A percentile compares a stretch with the other conserved stretches of the same genome.
Evolutionary conservation across 2,797 vertebrate genomes (phyloP).

Genomic region (Hippopotamyrus pictus): DNA sequence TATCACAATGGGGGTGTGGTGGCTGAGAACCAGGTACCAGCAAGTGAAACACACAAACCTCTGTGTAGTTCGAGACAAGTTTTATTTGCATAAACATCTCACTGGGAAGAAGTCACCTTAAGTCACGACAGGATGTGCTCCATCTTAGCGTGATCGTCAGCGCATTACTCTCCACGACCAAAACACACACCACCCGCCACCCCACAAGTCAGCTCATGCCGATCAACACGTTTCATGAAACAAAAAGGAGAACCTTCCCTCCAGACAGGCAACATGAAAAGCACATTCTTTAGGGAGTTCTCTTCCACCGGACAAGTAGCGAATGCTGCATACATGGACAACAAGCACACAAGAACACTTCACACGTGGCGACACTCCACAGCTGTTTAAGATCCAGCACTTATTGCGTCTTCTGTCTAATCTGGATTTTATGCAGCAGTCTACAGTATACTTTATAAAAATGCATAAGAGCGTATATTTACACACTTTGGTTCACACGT

Average conservation of each 20-base stretch:
- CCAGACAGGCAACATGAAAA: slow-evolving; percentile 30
- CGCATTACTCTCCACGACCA: slow-evolving; percentile 46
- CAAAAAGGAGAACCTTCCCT: slow-evolving; percentile 30
- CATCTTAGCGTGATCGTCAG: slow-evolving; percentile 45
- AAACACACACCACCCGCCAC: slow-evolving; percentile 44
- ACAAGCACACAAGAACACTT: slow-evolving; percentile 57
- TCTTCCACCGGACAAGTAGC: slow-evolving; percentile 47
- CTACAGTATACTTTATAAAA: slow-evolving; percentile 54
- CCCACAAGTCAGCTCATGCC: slow-evolving; percentile 29
- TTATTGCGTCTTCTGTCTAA: slow-evolving; percentile 54
- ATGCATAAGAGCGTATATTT: slow-evolving; percentile 65
- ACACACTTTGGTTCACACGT: slow-evolving; percentile 81
- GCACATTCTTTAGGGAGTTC: slow-evolving; percentile 59
- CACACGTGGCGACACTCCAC: slow-evolving; percentile 61
- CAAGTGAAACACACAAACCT: slow-evolving; percentile 10
- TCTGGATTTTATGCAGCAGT: slow-evolving; percentile 52
- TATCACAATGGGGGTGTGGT: not conserved
- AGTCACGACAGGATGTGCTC: slow-evolving; percentile 56
- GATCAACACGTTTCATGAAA: slow-evolving; percentile 36
- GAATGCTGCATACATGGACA: slow-evolving; percentile 55
- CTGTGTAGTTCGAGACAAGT: slow-evolving; percentile 54
- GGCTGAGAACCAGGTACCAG: not conserved
- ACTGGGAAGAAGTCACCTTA: slow-evolving; percentile 50
- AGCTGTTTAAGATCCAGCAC: slow-evolving; percentile 64
- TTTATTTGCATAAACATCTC: slow-evolving; percentile 73